Conservation (phyloP, 2,888 invertebrate genomes). For the Hydraecia micacea region DNA sequence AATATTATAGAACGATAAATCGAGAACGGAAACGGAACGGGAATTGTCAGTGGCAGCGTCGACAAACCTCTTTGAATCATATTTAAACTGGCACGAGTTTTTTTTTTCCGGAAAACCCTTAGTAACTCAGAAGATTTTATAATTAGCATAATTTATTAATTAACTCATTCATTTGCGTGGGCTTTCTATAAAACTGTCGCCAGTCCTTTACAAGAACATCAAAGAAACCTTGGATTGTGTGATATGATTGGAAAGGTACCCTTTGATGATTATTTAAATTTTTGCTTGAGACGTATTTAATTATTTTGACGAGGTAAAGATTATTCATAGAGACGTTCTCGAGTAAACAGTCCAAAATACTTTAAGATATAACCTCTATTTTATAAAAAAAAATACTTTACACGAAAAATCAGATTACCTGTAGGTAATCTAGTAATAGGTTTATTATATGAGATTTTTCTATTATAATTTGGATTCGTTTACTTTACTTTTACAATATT, state of each 20-base stretch:
- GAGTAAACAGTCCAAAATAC: background rate
- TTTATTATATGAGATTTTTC: too few species aligned
- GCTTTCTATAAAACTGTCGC: background rate
- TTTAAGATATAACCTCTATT: background rate
- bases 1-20: background rate
- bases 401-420: background rate
- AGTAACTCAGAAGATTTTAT: constrained; percentile 20
- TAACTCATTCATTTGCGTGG: background rate
- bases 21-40: background rate
- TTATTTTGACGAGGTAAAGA: background rate
- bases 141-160: constrained; percentile 20
- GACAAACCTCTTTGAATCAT: background rate
- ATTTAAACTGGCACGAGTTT: background rate
- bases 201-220: constrained; percentile 9
- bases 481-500: too few species aligned
- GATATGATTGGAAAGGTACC: background rate
- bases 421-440: too few species aligned
- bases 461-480: too few species aligned
- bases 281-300: background rate
- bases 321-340: background rate
- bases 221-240: background rate
- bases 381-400: background rate
- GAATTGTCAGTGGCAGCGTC: background rate
- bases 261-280: background rate
- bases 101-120: background rate